Percentiles rank a stretch among this genome's conserved stretches.
Conservation (phyloP, 1,140 invertebrate species). For the Platyscapa corneri region DNA sequence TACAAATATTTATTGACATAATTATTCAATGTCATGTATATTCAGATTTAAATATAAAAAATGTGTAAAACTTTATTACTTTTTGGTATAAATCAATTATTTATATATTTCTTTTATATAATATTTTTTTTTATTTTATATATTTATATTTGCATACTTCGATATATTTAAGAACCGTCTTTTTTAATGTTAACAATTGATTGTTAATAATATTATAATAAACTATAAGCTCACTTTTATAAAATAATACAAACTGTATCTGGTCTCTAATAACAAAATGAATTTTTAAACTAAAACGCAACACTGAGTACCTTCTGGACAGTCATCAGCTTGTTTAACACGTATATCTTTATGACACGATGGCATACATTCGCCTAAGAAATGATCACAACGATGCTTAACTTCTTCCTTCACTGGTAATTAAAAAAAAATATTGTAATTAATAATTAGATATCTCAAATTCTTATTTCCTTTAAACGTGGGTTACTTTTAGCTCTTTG, state of each 20-base stretch:
- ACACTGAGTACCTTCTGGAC: conserved; percentile 55
- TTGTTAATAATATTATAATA: too few relatives aligned
- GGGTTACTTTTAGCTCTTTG: too few relatives aligned
- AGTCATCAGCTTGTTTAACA: conserved; percentile 53
- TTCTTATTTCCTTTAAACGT: too few relatives aligned
- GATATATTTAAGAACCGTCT: background rate
- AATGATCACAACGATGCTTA: conserved; percentile 61
- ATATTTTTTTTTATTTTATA: too few relatives aligned
- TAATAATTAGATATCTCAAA: background rate
- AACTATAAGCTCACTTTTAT: background rate
- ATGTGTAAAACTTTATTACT: background rate
- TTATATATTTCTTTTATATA: too few relatives aligned
- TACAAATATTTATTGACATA: background rate
- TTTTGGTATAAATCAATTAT: background rate
- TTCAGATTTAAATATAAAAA: too few relatives aligned
- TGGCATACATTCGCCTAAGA: conserved; percentile 61
- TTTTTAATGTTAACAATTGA: background rate
- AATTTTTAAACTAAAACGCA: conserved; percentile 62
- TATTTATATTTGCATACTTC: conserved; percentile 4
- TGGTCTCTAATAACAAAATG: background rate
- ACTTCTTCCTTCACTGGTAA: conserved; percentile 60
- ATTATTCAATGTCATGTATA: background rate
- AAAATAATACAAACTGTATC: background rate
- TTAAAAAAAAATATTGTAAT: conserved; percentile 37
- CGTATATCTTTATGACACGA: conserved; percentile 31